phyloP scores from a whole-genome alignment of 2,888 invertebrate genomes.

The Lissocephala sabroskyi region DNA sequence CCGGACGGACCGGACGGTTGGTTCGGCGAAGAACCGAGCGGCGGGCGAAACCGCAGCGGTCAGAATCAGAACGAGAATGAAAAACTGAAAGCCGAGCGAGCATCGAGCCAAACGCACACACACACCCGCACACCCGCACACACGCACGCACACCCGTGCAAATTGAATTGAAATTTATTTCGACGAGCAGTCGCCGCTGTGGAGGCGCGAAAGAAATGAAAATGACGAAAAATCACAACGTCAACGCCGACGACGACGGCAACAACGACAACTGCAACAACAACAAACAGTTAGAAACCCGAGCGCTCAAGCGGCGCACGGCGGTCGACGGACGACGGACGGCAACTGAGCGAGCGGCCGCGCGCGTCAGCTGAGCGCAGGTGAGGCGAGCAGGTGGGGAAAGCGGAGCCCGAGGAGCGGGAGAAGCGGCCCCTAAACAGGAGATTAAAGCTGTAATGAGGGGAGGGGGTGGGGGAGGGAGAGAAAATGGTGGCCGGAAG shows the following conservation, averaged over 20 bases:
- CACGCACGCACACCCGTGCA: not conserved
- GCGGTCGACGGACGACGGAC: too few relatives aligned
- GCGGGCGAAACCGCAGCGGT: slow-evolving; percentile 51
- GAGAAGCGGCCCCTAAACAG: too few relatives aligned
- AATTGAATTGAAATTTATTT: slow-evolving; percentile 1
- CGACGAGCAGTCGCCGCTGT: not conserved
- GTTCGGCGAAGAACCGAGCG: slow-evolving; percentile 24
- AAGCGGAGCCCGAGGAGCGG: too few relatives aligned
- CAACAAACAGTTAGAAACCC: not conserved
- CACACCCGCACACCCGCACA: slow-evolving; percentile 20
- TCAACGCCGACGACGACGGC: not conserved
- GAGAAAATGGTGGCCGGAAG: too few relatives aligned
- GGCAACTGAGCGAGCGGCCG: too few relatives aligned
- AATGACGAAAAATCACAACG: slow-evolving; percentile 12
- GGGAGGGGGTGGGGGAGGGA: too few relatives aligned
- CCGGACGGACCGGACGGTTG: slow-evolving; percentile 23
- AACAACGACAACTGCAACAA: not conserved
- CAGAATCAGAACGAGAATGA: slow-evolving; percentile 69
- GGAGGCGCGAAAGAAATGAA: slow-evolving; percentile 10
- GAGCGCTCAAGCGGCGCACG: slow-evolving; percentile 3
- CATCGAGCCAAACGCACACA: slow-evolving; percentile 40
- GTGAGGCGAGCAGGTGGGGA: too few relatives aligned
- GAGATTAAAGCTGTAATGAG: too few relatives aligned
- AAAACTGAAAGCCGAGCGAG: slow-evolving; percentile 62
- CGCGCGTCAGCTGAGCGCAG: too few relatives aligned